Base-by-base conservation (phyloP, 2,888 invertebrate genomes). In the Tinea semifulvella region DNA sequence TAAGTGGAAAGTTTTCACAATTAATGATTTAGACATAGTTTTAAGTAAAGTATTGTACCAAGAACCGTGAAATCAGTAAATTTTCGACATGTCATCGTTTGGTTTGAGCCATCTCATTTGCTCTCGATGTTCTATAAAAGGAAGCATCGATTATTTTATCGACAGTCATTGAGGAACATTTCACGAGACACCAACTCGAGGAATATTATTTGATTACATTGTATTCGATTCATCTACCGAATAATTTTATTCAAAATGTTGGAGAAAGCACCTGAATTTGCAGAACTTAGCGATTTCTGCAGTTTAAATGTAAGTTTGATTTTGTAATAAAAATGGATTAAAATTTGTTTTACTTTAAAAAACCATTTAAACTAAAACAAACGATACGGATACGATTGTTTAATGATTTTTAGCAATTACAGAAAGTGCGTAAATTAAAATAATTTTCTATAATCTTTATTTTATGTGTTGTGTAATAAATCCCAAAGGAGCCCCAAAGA, bases 221-320 rank as follows among this genome's bases (percentile, higher is more conserved):
- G 25, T 18, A 36, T 18, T 16, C 25, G 25, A 22, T 22, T 22
- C 25, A 22, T 22, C 8, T 31, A 5, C 11, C 13, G 14, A 40
- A 36, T 22, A 22, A 22, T 22, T 2, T 16, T 13, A 27, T 5
- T 13, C 14, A 43, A 31, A 2, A 71, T 71, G 69, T 58, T 68
- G 13, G 65, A 65, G 35, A 60, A 53, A 42, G 47, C 50, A n/a
- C 74, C 73, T 1, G 65, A 65, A 49, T 82, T 77, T 55, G 65
- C 71, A 2, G 76, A 82, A 47, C 57, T 82, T 1, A 77, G 80
- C 52, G 82, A 83, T 51, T 63, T 83, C 17, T 72, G 70, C 38
- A 75, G 77, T 31, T 48, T 56, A 20, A 65, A 68, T 48, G 82
- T 81, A 56, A 72, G 79, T 67, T n/a, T n/a, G n/a, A n/a, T 43